Evolutionary conservation across 30 jellyfish, hydroid and myxozoan species (phyloP).

Genomic region (Hydractinia echinata): DNA sequence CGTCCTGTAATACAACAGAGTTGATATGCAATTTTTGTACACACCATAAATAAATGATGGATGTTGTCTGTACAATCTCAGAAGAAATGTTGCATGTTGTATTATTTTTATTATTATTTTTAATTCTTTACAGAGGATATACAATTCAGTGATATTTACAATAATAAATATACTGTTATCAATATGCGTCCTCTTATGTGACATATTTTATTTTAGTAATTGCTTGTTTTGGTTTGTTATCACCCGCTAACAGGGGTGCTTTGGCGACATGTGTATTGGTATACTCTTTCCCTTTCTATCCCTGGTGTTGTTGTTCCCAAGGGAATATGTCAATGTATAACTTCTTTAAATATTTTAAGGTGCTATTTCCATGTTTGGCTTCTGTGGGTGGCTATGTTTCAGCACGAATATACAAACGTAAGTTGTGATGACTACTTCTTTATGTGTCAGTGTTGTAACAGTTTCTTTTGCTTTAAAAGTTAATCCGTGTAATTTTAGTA

Average conservation of each 20-base stretch:
- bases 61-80: too few relatives aligned
- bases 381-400: constrained; percentile 91
- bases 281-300: not conserved
- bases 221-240: constrained; percentile 94
- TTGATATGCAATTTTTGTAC: too few relatives aligned
- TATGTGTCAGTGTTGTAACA: not conserved
- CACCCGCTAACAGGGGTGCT: constrained; percentile 99
- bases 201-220: constrained; percentile 62
- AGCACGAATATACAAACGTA: constrained; percentile 88
- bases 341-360: constrained; percentile 32
- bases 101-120: too few relatives aligned
- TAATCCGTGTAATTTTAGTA: not conserved
- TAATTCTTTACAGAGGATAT: too few relatives aligned
- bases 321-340: too few relatives aligned
- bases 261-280: constrained; percentile 96
- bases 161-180: too few relatives aligned
- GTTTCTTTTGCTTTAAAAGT: not conserved
- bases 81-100: too few relatives aligned
- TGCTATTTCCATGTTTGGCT: constrained; percentile 85
- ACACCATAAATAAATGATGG: too few relatives aligned
- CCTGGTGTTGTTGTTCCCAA: not conserved
- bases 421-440: not conserved
- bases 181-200: too few relatives aligned
- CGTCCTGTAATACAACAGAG: too few relatives aligned
- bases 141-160: too few relatives aligned